Percentiles rank a stretch among this genome's conserved stretches.
Conservation (phyloP, 2,113 vertebrate genomes). For the Salvator merianae region DNA sequence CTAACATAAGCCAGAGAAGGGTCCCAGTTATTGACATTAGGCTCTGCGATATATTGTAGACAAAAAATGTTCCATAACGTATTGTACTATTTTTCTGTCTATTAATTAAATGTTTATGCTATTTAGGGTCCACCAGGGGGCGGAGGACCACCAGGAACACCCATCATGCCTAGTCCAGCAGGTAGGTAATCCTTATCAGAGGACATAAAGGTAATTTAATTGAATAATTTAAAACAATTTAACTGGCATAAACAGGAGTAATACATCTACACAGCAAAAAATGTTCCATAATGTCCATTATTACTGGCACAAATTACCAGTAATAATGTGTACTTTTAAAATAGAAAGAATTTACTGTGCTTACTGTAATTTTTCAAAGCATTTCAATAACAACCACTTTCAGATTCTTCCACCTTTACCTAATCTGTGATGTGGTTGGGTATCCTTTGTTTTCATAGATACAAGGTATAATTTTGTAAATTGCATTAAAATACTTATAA, state of each 20-base stretch:
- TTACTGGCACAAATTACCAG: background rate
- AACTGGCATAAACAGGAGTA: conserved; percentile 1
- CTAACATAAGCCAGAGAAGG: too few species aligned
- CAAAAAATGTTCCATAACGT: too few species aligned
- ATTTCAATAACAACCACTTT: background rate
- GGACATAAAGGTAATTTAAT: background rate
- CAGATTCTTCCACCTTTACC: background rate
- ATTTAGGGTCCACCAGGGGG: conserved; percentile 93
- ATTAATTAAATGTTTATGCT: conserved; percentile 51
- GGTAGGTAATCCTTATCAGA: conserved; percentile 74
- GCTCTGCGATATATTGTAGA: too few species aligned
- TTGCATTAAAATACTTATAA: background rate
- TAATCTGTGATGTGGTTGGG: background rate
- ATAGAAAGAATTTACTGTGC: too few species aligned
- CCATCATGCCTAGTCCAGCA: conserved; percentile 99
- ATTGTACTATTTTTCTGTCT: conserved; percentile 24
- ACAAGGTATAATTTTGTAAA: background rate
- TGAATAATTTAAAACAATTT: background rate
- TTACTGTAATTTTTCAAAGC: background rate
- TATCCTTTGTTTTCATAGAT: background rate
- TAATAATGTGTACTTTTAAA: background rate
- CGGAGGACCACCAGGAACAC: conserved; percentile 95
- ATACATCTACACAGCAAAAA: background rate
- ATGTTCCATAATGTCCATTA: too few species aligned
- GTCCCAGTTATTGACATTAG: too few species aligned